These are phyloP conservation scores for Crax fasciolata DNA, from an alignment of 2,797 vertebrate genomes.

Conservation along the genomic window DNA sequence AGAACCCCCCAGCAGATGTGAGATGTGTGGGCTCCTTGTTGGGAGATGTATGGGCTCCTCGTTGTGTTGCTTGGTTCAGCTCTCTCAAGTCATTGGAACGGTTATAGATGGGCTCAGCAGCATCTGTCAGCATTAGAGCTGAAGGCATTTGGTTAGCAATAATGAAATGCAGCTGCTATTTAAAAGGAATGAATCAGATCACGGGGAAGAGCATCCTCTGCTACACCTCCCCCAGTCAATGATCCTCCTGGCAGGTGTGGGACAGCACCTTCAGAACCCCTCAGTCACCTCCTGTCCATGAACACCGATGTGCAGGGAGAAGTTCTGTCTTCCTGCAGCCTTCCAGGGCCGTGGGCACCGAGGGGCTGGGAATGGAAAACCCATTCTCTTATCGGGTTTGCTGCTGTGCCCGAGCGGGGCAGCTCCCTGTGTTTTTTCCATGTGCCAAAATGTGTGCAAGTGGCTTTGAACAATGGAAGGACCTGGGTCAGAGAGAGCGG, in stretches of 20 bases:
- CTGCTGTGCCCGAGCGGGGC: constrained; percentile 5
- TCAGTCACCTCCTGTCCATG: background rate
- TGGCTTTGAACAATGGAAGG: constrained; percentile 65
- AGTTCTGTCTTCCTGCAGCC: background rate
- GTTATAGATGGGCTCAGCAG: background rate
- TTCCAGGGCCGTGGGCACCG: background rate
- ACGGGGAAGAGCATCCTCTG: background rate
- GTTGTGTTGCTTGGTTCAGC: background rate
- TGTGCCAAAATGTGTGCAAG: constrained; percentile 30
- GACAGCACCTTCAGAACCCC: background rate
- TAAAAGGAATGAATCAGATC: background rate
- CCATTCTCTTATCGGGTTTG: constrained; percentile 14
- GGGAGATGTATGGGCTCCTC: background rate
- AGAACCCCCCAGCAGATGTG: background rate
- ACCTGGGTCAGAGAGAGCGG: constrained; percentile 1
- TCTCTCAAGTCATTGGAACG: background rate
- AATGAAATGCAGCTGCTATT: constrained; percentile 32
- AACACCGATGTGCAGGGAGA: background rate
- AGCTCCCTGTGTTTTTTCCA: background rate
- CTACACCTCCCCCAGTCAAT: constrained; percentile 27
- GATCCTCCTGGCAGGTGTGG: background rate
- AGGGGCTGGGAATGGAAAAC: constrained; percentile 7
- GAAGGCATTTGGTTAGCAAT: constrained; percentile 33
- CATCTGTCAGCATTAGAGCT: background rate
- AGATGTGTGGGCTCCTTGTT: background rate